Evolutionary conservation across 2,888 invertebrate species (phyloP).

Genomic region (Torymus tubicola): DNA sequence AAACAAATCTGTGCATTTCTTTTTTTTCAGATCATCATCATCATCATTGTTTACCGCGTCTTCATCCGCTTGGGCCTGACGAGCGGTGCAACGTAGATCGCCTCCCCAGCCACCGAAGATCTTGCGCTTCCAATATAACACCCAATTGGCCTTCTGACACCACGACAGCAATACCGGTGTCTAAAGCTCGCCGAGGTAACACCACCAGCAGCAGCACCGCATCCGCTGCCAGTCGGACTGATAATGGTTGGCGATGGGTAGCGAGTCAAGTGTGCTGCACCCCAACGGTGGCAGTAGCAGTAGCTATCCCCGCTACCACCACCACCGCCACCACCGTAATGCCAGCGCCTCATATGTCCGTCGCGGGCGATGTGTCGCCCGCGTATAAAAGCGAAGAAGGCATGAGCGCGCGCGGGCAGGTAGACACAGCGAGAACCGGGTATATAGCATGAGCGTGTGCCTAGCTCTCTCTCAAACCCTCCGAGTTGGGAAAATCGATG

Average conservation of each 20-base stretch:
- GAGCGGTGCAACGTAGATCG: neutral
- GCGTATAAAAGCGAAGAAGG: neutral
- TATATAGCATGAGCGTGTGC: no score
- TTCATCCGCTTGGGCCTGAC: slow-evolving; percentile 66
- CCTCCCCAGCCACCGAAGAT: neutral
- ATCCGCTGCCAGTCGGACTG: neutral
- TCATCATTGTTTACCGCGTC: slow-evolving; percentile 62
- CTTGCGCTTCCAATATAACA: no score
- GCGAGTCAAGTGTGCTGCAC: neutral
- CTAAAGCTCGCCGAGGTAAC: no score
- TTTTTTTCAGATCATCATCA: no score
- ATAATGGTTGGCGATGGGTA: neutral
- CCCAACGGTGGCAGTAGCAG: neutral
- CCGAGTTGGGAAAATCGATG: neutral
- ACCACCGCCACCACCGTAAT: neutral
- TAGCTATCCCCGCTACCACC: neutral
- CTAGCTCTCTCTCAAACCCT: no score
- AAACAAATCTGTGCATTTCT: neutral
- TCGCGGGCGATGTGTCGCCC: neutral
- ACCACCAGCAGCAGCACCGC: neutral
- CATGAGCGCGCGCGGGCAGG: no score
- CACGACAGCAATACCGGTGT: no score
- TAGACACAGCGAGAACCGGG: no score
- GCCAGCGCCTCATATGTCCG: neutral
- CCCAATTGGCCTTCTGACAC: no score